Percentiles rank a stretch among this genome's conserved stretches.
These are phyloP conservation scores for Loxodonta africana DNA, from an alignment of 2,113 vertebrate genomes.

Conservation along the genomic window DNA sequence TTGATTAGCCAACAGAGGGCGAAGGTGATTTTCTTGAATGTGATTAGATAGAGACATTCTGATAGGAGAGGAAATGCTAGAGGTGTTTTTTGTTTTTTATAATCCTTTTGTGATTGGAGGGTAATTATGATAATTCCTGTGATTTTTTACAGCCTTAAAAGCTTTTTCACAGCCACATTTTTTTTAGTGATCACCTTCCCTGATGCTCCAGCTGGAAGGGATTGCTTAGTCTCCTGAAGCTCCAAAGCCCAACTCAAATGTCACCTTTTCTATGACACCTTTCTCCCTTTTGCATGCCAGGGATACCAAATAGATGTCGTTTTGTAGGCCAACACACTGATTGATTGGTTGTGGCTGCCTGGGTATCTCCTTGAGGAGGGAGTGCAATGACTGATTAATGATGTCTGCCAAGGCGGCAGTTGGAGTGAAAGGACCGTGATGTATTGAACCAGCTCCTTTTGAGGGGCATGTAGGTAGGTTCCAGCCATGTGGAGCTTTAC, in stretches of 20 bases:
- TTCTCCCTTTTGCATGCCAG: not conserved
- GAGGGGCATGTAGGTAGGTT: not conserved
- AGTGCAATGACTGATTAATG: not conserved
- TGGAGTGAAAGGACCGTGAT: not conserved
- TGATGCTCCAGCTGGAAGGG: slow-evolving; percentile 51
- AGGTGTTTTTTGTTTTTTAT: not conserved
- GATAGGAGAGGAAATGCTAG: slow-evolving; percentile 39
- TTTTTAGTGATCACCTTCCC: slow-evolving; percentile 55
- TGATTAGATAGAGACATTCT: slow-evolving; percentile 2
- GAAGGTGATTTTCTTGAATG: not conserved
- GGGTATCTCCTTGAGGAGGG: not conserved
- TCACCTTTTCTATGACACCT: not conserved
- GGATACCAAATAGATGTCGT: not conserved
- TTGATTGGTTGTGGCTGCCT: not conserved
- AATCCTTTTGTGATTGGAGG: slow-evolving; percentile 68
- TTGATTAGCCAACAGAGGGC: not conserved
- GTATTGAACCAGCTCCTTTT: not conserved
- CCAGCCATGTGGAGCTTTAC: not conserved
- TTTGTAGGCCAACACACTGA: not conserved
- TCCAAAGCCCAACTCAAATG: not conserved
- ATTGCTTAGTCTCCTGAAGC: slow-evolving; percentile 4
- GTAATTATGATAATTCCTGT: slow-evolving; percentile 66
- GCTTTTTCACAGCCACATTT: slow-evolving; percentile 61
- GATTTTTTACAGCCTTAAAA: slow-evolving; percentile 71
- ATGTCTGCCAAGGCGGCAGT: not conserved